A percentile compares a stretch with the other conserved stretches of the same genome.
phyloP scores from a whole-genome alignment of 2,888 invertebrate species.

The Sussaba pulchella region DNA sequence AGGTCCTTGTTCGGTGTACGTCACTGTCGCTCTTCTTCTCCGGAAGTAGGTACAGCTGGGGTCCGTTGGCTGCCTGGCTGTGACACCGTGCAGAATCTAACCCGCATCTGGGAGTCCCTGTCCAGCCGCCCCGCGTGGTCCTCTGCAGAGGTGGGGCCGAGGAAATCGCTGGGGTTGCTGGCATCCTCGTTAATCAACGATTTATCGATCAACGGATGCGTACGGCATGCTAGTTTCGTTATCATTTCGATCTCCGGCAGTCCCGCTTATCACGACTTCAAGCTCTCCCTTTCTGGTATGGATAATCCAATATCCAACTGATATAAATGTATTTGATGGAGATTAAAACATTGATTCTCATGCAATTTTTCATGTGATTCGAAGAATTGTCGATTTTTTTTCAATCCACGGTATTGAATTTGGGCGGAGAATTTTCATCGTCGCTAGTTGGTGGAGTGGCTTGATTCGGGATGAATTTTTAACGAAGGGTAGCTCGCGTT shows the following conservation, averaged over 20 bases:
- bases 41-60: constrained; percentile 45
- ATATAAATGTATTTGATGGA: too few relatives aligned
- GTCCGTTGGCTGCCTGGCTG: neutral
- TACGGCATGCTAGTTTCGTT: constrained; percentile 24
- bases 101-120: constrained; percentile 56
- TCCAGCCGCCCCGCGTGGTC: constrained; percentile 18
- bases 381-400: too few relatives aligned
- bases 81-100: constrained; percentile 50
- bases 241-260: too few relatives aligned
- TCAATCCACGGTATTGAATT: constrained; percentile 20
- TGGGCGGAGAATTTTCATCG: neutral
- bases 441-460: neutral
- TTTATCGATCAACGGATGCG: constrained; percentile 54
- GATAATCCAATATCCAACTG: too few relatives aligned
- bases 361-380: neutral
- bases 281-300: too few relatives aligned
- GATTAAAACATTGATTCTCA: too few relatives aligned
- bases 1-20: constrained; percentile 23
- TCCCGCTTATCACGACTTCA: too few relatives aligned
- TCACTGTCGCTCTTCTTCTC: constrained; percentile 59
- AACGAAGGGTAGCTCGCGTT: constrained; percentile 68
- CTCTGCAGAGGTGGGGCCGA: neutral
- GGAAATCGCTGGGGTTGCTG: constrained; percentile 31
- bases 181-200: constrained; percentile 55
- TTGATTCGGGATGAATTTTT: constrained; percentile 68